Evolutionary conservation across 2,113 vertebrate species (phyloP).

Genomic region (Bujurquina vittata): DNA sequence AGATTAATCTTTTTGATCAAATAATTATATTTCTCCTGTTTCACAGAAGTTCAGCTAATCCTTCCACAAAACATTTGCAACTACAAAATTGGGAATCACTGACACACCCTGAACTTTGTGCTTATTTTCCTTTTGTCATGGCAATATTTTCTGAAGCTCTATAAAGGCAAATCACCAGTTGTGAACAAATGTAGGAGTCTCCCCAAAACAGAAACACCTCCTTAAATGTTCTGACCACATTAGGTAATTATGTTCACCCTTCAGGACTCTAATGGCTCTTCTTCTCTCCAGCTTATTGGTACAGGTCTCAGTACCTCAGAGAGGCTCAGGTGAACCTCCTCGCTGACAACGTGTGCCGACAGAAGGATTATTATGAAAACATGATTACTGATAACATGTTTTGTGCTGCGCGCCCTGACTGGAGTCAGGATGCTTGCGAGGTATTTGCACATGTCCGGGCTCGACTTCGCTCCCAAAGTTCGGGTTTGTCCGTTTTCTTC

Average conservation of each 20-base stretch:
- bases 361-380: slow-evolving; percentile 77
- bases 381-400: slow-evolving; percentile 88
- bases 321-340: slow-evolving; percentile 83
- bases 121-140: background rate
- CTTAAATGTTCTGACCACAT: rapidly evolving
- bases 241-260: background rate
- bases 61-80: background rate
- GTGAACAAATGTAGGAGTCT: background rate
- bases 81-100: background rate
- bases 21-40: background rate
- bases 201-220: rapidly evolving
- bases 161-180: rapidly evolving
- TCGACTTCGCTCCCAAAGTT: rapidly evolving
- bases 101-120: background rate
- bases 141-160: background rate
- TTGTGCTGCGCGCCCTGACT: slow-evolving; percentile 85
- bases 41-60: background rate
- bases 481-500: background rate
- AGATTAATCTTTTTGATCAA: background rate
- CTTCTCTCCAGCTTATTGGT: slow-evolving; percentile 58
- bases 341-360: slow-evolving; percentile 78
- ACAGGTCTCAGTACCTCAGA: slow-evolving; percentile 83
- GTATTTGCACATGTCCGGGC: slow-evolving; percentile 67
- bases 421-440: slow-evolving; percentile 88
- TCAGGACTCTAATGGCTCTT: background rate